A percentile compares a stretch with the other conserved stretches of the same genome.
These are phyloP conservation scores for Pogonognathellus flavescens DNA, from an alignment of 1,140 invertebrate genomes.

Conservation along the genomic window DNA sequence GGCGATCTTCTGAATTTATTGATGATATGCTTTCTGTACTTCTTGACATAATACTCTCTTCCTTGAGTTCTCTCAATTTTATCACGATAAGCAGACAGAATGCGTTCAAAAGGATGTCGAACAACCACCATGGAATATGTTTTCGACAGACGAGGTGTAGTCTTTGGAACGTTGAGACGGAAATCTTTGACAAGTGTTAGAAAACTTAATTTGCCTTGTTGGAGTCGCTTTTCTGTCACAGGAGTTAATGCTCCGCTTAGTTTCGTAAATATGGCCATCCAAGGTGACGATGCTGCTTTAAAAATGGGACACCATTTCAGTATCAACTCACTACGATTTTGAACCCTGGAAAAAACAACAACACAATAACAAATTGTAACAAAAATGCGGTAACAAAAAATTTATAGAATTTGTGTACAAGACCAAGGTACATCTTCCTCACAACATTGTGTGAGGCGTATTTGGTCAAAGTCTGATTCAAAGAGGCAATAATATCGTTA, in stretches of 20 bases:
- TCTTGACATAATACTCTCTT: slow-evolving; percentile 58
- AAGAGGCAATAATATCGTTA: neutral
- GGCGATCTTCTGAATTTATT: slow-evolving; percentile 34
- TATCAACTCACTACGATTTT: neutral
- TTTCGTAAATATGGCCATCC: slow-evolving; percentile 75
- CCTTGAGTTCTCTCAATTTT: slow-evolving; percentile 70
- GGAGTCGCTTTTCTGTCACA: slow-evolving; percentile 58
- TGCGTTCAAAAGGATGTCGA: slow-evolving; percentile 73
- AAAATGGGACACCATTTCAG: slow-evolving; percentile 81
- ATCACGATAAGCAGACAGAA: slow-evolving; percentile 73
- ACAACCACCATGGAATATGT: slow-evolving; percentile 70
- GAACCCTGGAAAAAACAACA: neutral
- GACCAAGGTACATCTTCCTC: no score
- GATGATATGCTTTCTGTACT: slow-evolving; percentile 58
- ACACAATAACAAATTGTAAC: neutral
- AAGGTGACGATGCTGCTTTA: slow-evolving; percentile 88
- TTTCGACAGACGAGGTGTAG: neutral
- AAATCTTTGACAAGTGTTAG: slow-evolving; percentile 60
- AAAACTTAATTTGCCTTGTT: slow-evolving; percentile 59
- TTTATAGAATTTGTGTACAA: neutral
- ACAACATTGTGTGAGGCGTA: no score
- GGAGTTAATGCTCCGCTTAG: slow-evolving; percentile 52
- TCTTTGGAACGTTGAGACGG: slow-evolving; percentile 50
- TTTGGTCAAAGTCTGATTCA: no score
- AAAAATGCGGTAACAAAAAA: neutral